Conservation (phyloP, 2,888 invertebrate genomes). For the Nemotelus pantherinus region DNA sequence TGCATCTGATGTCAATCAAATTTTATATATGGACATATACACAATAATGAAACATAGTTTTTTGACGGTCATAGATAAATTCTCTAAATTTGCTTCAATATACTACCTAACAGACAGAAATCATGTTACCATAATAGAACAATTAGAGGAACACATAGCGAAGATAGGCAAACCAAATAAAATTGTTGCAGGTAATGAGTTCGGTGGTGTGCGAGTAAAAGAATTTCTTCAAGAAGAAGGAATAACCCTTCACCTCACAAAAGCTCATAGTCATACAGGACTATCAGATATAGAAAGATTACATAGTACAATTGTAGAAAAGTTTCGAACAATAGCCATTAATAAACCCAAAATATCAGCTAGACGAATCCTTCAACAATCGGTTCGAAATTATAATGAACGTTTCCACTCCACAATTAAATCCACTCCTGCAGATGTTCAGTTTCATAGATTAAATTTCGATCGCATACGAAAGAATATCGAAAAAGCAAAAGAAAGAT, state of each 20-base stretch:
- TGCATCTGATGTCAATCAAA: no score
- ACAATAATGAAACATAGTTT: no score
- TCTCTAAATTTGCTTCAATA: no score
- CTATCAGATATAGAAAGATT: background rate
- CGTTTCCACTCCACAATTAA: background rate
- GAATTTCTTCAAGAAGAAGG: background rate
- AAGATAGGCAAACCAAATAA: background rate
- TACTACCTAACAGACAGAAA: background rate
- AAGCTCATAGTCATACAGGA: background rate
- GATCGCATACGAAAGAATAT: background rate
- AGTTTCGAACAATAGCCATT: background rate
- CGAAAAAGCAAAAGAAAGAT: background rate
- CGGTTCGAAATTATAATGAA: background rate
- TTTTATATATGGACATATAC: no score
- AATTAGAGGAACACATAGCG: background rate
- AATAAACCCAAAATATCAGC: background rate
- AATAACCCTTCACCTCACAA: background rate
- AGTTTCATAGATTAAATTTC: background rate
- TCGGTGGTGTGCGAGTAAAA: no score
- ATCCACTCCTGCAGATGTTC: no score
- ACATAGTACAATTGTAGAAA: no score
- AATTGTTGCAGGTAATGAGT: no score
- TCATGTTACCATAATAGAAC: background rate
- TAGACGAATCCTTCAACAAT: background rate
- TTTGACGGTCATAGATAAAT: no score